Conservation (phyloP, 2,797 vertebrate species). For the Rhinatrema bivittatum region DNA sequence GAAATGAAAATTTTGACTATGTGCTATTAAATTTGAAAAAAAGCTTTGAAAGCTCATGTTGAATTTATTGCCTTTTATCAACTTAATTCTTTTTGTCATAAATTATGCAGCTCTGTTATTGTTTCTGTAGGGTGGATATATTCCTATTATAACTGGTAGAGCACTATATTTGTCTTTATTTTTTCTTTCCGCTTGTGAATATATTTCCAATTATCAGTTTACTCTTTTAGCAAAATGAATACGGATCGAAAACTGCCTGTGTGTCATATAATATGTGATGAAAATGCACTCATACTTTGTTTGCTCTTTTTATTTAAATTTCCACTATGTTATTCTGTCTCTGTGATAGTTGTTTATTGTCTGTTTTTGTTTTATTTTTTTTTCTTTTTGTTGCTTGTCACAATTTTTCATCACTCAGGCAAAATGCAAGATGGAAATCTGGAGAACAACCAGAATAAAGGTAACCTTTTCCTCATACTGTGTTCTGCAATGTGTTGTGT, state of each 20-base stretch:
- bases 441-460: constrained; percentile 99
- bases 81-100: background rate
- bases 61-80: background rate
- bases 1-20: no score
- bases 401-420: constrained; percentile 96
- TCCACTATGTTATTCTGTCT: constrained; percentile 62
- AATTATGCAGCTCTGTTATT: background rate
- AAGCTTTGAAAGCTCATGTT: rapidly evolving
- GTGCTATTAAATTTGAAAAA: no score
- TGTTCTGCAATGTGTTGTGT: constrained; percentile 42
- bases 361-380: no score
- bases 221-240: background rate
- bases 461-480: constrained; percentile 81
- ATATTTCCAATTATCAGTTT: background rate
- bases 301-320: constrained; percentile 55
- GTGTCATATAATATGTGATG: constrained; percentile 8
- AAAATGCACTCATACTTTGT: no score
- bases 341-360: constrained; percentile 71
- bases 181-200: no score
- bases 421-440: constrained; percentile 99
- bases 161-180: background rate
- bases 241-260: background rate
- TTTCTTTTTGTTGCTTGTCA: constrained; percentile 88
- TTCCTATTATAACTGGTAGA: background rate
- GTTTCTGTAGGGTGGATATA: background rate